Evolutionary conservation across 2,888 invertebrate species (phyloP).

Genomic region (Ophion ellenae): DNA sequence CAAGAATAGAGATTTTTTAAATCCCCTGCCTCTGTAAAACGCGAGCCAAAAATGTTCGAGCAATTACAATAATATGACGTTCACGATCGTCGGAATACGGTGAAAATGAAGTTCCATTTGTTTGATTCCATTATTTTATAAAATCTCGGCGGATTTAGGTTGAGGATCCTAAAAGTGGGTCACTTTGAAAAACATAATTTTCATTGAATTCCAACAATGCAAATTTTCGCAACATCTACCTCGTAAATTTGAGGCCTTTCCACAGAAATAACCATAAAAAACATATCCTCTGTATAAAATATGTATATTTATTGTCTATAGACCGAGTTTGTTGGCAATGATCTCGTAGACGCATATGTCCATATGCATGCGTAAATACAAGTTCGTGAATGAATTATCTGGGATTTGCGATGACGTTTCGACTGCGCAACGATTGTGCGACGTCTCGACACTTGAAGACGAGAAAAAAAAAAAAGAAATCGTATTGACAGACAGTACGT

Average conservation of each 20-base stretch:
- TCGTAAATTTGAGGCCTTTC: not conserved
- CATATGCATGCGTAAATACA: slow-evolving; percentile 20
- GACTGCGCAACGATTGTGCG: not conserved
- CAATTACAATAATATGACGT: not conserved
- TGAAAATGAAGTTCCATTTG: not conserved
- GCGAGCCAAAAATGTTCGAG: not conserved
- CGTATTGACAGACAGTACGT: slow-evolving; percentile 8
- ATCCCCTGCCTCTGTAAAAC: not conserved
- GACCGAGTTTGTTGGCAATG: slow-evolving; percentile 20
- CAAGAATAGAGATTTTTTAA: not conserved
- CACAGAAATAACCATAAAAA: slow-evolving; percentile 4
- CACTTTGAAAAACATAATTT: not conserved
- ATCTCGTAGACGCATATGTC: slow-evolving; percentile 12
- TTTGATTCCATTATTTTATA: not conserved
- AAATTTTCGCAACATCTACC: not conserved
- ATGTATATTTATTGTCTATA: slow-evolving; percentile 29
- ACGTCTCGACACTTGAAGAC: not conserved
- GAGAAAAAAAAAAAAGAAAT: not conserved
- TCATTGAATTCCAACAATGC: not conserved
- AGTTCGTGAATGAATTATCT: slow-evolving; percentile 42
- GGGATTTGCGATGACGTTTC: slow-evolving; percentile 18
- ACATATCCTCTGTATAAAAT: not conserved
- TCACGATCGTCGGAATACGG: not conserved
- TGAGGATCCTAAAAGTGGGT: not conserved
- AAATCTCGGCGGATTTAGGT: no score